A percentile compares a stretch with the other conserved stretches of the same genome.
phyloP scores from a whole-genome alignment of 2,888 invertebrate species.

The Nebria salina region DNA sequence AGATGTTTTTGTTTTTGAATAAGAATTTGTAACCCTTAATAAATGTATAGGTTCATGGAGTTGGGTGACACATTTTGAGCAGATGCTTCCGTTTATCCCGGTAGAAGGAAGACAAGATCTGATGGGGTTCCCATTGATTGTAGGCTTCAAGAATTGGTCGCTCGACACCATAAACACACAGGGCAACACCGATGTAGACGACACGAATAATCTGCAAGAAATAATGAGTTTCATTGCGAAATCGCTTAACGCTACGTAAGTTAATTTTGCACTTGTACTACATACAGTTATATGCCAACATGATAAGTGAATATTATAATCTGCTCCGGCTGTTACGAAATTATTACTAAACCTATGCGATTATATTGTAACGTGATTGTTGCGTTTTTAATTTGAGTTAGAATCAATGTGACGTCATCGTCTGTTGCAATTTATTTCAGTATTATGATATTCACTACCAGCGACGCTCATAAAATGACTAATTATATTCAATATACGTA shows the following conservation, averaged over 20 bases:
- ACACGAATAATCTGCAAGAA: conserved; percentile 30
- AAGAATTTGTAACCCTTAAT: too few species aligned
- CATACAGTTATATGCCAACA: neutral
- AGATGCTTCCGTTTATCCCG: conserved; percentile 15
- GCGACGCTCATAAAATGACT: neutral
- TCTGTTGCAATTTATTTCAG: neutral
- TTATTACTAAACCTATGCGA: neutral
- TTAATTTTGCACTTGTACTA: neutral
- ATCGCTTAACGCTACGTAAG: conserved; percentile 35
- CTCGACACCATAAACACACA: neutral
- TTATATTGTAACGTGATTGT: conserved; percentile 1
- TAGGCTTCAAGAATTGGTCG: conserved; percentile 28
- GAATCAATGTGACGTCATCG: too few species aligned
- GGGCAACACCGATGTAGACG: conserved; percentile 25
- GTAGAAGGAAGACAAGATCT: conserved; percentile 33
- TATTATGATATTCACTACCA: neutral
- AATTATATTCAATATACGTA: too few species aligned
- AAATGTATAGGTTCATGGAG: conserved; percentile 22
- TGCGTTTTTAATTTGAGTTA: neutral
- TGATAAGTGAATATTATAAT: neutral
- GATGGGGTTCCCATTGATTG: conserved; percentile 27
- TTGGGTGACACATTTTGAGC: conserved; percentile 13
- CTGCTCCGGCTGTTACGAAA: neutral
- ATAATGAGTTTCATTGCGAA: conserved; percentile 37
- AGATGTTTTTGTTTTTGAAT: too few species aligned